These are phyloP conservation scores for Tapirus indicus DNA, from an alignment of 2,797 vertebrate genomes.

Conservation along the genomic window DNA sequence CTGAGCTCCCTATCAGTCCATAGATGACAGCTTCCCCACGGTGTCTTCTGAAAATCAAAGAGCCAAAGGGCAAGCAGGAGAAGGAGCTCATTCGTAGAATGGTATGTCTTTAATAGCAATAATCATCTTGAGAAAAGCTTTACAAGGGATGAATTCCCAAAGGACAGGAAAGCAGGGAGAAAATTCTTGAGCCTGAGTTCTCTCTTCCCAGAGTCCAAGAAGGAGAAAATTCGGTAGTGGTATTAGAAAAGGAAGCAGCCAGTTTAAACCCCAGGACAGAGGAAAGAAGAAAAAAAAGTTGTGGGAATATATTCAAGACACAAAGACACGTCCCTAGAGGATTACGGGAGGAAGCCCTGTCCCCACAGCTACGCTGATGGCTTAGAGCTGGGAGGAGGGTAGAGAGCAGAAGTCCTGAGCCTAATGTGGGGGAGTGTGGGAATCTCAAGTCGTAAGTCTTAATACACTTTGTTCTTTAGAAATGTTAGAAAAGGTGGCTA, in stretches of 20 bases:
- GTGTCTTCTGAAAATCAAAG: constrained; percentile 20
- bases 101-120: neutral
- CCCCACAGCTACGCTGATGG: neutral
- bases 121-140: constrained; percentile 41
- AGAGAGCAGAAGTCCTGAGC: neutral
- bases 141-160: neutral
- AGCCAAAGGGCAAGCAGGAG: neutral
- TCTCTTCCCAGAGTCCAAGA: neutral
- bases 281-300: neutral
- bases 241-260: neutral
- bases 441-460: neutral
- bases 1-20: neutral
- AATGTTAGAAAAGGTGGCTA: neutral
- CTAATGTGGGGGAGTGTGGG: neutral
- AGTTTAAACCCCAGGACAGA: constrained; percentile 38
- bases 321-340: neutral
- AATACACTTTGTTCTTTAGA: neutral
- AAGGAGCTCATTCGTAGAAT: neutral
- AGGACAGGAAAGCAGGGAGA: neutral
- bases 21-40: neutral
- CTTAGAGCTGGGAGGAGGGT: neutral
- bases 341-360: neutral
- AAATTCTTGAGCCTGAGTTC: neutral
- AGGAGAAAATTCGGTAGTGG: neutral
- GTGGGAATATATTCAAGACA: neutral